phyloP scores from a whole-genome alignment of 2,113 vertebrate genomes.

The Hydrochoerus hydrochaeris region DNA sequence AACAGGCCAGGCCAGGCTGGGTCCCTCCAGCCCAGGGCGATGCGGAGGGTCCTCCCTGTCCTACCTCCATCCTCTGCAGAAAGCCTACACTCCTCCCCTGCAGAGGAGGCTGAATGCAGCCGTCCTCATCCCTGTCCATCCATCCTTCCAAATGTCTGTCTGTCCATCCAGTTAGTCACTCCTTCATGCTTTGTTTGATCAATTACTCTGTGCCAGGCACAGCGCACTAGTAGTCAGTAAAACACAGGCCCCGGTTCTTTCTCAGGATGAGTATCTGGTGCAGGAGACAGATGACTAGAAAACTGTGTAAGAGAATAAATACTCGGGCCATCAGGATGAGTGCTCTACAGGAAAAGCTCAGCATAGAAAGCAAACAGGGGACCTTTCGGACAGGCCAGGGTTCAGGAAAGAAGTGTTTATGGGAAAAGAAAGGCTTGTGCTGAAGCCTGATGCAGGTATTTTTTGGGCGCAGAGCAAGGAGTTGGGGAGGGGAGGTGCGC shows the following conservation, averaged over 20 bases:
- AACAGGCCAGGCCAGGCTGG: neutral
- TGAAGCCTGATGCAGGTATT: neutral
- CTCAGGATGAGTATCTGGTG: neutral
- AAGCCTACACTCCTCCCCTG: neutral
- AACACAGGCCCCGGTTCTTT: neutral
- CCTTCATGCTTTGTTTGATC: neutral
- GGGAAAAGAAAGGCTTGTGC: neutral
- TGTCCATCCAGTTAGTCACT: neutral
- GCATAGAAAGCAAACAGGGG: neutral
- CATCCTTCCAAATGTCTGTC: neutral
- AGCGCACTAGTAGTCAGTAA: neutral
- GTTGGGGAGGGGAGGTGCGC: neutral
- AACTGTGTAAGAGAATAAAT: neutral
- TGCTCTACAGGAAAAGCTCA: neutral
- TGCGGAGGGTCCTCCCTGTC: neutral
- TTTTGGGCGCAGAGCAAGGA: neutral
- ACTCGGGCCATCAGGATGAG: neutral
- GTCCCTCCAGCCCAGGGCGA: neutral
- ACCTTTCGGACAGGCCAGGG: neutral
- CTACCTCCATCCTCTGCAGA: neutral
- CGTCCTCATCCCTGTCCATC: neutral
- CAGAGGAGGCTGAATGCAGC: neutral
- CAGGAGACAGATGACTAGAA: neutral
- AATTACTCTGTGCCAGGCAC: neutral
- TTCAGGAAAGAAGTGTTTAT: neutral